phyloP scores from a whole-genome alignment of 2,888 invertebrate genomes.

The Neocrepidodera transversa region DNA sequence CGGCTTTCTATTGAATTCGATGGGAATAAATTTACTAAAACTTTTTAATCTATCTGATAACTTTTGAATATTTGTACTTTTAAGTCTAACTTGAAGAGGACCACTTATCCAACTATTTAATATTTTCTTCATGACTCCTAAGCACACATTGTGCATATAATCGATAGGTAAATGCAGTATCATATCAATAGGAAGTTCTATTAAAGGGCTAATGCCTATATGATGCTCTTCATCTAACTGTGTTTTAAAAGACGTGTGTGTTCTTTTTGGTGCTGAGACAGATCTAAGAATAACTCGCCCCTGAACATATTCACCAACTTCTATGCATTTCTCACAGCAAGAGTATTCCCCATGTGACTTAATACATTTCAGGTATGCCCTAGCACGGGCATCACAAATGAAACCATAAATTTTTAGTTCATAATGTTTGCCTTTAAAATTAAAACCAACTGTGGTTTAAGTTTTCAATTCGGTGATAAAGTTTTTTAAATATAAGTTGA shows the following conservation, averaged over 20 bases:
- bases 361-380: constrained; percentile 32
- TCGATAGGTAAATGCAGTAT: too few relatives aligned
- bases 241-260: too few relatives aligned
- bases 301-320: constrained; percentile 21
- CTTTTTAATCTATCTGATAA: too few relatives aligned
- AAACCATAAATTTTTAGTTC: constrained; percentile 28
- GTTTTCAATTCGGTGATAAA: constrained; percentile 30
- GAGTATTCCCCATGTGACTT: constrained; percentile 32
- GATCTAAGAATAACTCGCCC: neutral
- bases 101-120: too few relatives aligned
- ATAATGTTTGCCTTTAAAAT: constrained; percentile 4
- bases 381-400: constrained; percentile 35
- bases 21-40: neutral
- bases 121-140: too few relatives aligned
- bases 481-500: constrained; percentile 23
- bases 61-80: too few relatives aligned
- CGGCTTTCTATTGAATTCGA: constrained; percentile 9
- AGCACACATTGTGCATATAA: too few relatives aligned
- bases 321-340: constrained; percentile 34
- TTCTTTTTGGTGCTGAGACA: neutral
- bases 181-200: too few relatives aligned
- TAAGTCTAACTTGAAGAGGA: too few relatives aligned
- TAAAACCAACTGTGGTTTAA: constrained; percentile 7
- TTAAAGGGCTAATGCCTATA: too few relatives aligned
- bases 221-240: too few relatives aligned